Conservation (phyloP, 2,888 invertebrate genomes). For the Tetranychus truncatus region DNA sequence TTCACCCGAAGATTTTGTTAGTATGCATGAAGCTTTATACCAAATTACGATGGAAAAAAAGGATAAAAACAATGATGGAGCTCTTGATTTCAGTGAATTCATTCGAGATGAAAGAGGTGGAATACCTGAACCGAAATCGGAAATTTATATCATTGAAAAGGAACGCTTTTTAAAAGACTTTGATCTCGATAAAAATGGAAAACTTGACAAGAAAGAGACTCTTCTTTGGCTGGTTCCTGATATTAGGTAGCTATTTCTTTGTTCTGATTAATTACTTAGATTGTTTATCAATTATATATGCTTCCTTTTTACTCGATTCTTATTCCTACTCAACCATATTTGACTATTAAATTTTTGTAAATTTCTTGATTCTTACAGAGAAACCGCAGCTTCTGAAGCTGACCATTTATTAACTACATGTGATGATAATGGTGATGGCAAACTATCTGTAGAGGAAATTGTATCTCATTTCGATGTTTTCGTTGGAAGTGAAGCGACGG, state of each 20-base stretch:
- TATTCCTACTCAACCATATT: background rate
- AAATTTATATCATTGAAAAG: slow-evolving; percentile 53
- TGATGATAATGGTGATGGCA: slow-evolving; percentile 64
- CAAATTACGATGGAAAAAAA: slow-evolving; percentile 34
- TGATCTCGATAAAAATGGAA: slow-evolving; percentile 65
- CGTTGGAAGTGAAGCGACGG: slow-evolving; percentile 79
- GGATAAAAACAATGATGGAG: slow-evolving; percentile 64
- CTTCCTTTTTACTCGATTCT: background rate
- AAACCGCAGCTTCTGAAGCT: slow-evolving; percentile 73
- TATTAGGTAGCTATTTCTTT: slow-evolving; percentile 53
- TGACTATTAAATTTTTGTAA: too few species aligned
- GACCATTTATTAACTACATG: slow-evolving; percentile 67
- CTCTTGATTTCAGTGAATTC: slow-evolving; percentile 65
- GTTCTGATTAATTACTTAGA: slow-evolving; percentile 46
- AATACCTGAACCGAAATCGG: slow-evolving; percentile 20
- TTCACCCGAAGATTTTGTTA: slow-evolving; percentile 77
- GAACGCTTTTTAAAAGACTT: slow-evolving; percentile 67
- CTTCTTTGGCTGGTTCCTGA: slow-evolving; percentile 74
- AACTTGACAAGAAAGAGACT: slow-evolving; percentile 57
- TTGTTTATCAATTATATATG: slow-evolving; percentile 55
- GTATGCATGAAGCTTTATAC: slow-evolving; percentile 44
- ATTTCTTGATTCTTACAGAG: slow-evolving; percentile 37
- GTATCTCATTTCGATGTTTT: slow-evolving; percentile 65
- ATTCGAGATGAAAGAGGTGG: slow-evolving; percentile 41
- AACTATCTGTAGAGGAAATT: slow-evolving; percentile 59